Evolutionary conservation across 2,113 vertebrate species (phyloP).

Genomic region (Rhinoptilus africanus): DNA sequence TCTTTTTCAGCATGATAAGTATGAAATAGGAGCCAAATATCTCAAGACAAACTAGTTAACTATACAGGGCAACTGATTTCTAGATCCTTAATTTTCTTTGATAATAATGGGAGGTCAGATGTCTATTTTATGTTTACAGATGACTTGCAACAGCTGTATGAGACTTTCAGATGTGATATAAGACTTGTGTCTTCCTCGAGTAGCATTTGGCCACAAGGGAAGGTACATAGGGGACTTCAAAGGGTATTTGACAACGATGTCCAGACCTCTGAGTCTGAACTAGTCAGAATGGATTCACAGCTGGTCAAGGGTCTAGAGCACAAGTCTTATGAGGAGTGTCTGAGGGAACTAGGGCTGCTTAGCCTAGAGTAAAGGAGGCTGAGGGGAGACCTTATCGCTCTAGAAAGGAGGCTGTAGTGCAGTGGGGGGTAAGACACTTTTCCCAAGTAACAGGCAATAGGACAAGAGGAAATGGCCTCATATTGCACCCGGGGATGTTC

Average conservation of each 20-base stretch:
- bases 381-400: not conserved
- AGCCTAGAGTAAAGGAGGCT: not conserved
- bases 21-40: not conserved
- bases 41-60: not conserved
- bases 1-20: not conserved
- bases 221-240: not conserved
- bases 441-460: not conserved
- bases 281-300: not conserved
- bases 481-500: not conserved
- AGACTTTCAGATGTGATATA: not conserved
- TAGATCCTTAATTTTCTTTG: not conserved
- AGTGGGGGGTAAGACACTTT: not conserved
- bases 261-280: not conserved
- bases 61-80: not conserved
- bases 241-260: not conserved
- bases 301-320: not conserved
- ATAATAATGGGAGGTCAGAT: not conserved
- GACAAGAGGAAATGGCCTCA: not conserved
- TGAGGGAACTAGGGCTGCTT: not conserved
- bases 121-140: not conserved
- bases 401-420: not conserved
- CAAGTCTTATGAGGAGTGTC: not conserved
- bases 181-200: not conserved
- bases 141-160: not conserved
- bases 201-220: rapidly evolving